Evolutionary conservation across 2,113 vertebrate genomes (phyloP).

Genomic region (Rhabdomys dilectus): DNA sequence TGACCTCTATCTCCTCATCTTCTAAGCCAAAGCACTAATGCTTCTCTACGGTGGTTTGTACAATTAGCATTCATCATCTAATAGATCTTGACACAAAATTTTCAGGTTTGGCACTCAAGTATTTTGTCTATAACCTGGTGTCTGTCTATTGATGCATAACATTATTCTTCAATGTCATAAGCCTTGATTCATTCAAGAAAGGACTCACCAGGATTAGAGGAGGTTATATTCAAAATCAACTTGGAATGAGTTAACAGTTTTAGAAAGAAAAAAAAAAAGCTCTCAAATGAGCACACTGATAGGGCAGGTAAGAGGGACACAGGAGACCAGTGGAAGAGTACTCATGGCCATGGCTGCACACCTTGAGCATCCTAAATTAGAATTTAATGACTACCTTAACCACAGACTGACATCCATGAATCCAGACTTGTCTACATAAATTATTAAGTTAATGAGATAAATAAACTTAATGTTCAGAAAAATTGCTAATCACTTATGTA

Average conservation of each 20-base stretch:
- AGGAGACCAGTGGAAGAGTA: not conserved
- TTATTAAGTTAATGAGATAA: not conserved
- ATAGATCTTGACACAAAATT: not conserved
- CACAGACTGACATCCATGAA: not conserved
- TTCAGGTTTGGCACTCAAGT: not conserved
- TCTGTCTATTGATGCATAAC: not conserved
- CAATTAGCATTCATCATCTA: not conserved
- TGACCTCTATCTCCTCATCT: not conserved
- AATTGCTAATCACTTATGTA: not conserved
- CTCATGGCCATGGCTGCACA: not conserved
- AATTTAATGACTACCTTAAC: not conserved
- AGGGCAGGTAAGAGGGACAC: not conserved
- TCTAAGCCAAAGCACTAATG: not conserved
- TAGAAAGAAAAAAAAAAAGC: constrained; percentile 1
- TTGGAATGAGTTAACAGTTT: not conserved
- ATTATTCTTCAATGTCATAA: not conserved
- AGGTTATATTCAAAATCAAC: not conserved
- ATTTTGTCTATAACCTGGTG: not conserved
- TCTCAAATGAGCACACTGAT: not conserved
- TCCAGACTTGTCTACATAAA: not conserved
- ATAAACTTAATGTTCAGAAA: constrained; percentile 2
- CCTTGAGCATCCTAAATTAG: not conserved
- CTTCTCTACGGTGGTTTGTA: not conserved
- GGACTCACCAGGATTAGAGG: not conserved
- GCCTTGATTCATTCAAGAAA: not conserved